Evolutionary conservation across 2,888 invertebrate genomes (phyloP).

Genomic region (Himalopsyche japonica): DNA sequence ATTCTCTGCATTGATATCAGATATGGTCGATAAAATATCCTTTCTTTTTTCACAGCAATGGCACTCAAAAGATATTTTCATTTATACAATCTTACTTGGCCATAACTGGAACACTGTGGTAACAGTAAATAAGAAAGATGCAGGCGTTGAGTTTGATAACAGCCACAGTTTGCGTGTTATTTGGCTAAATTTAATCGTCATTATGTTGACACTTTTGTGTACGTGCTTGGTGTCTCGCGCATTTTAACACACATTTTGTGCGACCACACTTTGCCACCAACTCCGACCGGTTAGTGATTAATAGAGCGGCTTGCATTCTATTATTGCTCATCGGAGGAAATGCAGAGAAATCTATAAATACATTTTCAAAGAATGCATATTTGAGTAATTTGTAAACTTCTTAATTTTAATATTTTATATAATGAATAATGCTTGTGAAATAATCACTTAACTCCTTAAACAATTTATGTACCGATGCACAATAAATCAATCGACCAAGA

Average conservation of each 20-base stretch:
- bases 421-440: background rate
- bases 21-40: too few relatives aligned
- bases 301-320: background rate
- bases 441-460: background rate
- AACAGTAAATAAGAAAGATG: too few relatives aligned
- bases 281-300: background rate
- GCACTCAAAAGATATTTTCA: too few relatives aligned
- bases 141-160: background rate
- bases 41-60: too few relatives aligned
- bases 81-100: too few relatives aligned
- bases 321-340: background rate
- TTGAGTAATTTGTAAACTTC: background rate
- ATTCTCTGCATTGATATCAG: too few relatives aligned
- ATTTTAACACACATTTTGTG: background rate
- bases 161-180: background rate
- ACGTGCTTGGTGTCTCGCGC: background rate
- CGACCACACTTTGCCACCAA: background rate
- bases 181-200: background rate
- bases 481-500: too few relatives aligned
- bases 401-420: background rate
- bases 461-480: background rate
- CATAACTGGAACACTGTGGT: too few relatives aligned
- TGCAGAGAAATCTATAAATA: background rate
- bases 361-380: background rate
- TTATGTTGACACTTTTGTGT: background rate